Percentiles rank a stretch among this genome's conserved stretches.
These are phyloP conservation scores for Druon quercuslanigerum DNA, from an alignment of 1,140 invertebrate species.

Conservation along the genomic window DNA sequence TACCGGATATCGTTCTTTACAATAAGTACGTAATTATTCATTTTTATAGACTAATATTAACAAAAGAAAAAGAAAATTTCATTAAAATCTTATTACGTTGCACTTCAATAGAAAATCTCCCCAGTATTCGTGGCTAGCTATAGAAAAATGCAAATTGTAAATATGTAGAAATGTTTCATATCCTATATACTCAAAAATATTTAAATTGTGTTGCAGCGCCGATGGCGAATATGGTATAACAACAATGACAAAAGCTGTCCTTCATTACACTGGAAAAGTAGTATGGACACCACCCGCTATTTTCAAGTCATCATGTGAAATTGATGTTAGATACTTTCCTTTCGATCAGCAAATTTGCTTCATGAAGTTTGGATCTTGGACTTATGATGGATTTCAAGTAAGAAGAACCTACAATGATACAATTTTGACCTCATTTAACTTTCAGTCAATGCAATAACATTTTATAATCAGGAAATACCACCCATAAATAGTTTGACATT, in stretches of 20 bases:
- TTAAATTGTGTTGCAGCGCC: slow-evolving; percentile 80
- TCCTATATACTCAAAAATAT: slow-evolving; percentile 17
- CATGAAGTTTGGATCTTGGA: slow-evolving; percentile 99
- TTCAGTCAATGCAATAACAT: no score
- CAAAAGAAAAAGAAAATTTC: not conserved
- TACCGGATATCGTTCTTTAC: slow-evolving; percentile 97
- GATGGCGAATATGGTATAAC: slow-evolving; percentile 99
- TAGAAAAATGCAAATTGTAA: not conserved
- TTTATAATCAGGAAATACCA: no score
- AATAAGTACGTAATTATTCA: slow-evolving; percentile 87
- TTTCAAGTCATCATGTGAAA: slow-evolving; percentile 98
- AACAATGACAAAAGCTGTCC: slow-evolving; percentile 97
- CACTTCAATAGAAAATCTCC: no score
- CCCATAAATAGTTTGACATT: no score
- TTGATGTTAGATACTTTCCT: slow-evolving; percentile 96
- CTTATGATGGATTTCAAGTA: slow-evolving; percentile 96
- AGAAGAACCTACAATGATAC: slow-evolving; percentile 29
- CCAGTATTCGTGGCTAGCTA: not conserved
- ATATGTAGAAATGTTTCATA: slow-evolving; percentile 24
- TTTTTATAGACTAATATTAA: slow-evolving; percentile 28
- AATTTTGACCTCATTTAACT: no score
- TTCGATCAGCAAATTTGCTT: slow-evolving; percentile 98
- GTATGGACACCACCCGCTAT: slow-evolving; percentile 96
- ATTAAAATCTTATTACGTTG: no score
- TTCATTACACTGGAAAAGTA: slow-evolving; percentile 92